Base-by-base conservation (phyloP, 2,113 vertebrate species). In the Eclectus roratus region DNA sequence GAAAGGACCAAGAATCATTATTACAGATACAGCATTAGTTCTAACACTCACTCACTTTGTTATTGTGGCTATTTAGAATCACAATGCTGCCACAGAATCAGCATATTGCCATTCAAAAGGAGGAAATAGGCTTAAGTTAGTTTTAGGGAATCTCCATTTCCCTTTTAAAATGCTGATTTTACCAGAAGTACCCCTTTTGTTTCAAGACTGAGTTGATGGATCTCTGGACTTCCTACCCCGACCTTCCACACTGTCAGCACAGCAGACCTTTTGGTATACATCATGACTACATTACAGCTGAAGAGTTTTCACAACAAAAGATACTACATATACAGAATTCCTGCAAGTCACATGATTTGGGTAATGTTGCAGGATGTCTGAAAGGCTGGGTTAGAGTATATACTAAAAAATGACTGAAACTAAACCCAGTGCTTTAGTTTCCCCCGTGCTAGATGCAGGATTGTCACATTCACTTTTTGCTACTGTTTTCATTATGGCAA, bases 161-260 rank as follows among this genome's bases (percentile, higher is more conserved):
- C 47, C 60, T 66, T 92, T 92, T 91, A 80, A 92, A 70, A 94
- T 77, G 76, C 76, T 73, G 41, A 86, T 92, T 93, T 85, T 83
- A 83, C 85, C 10, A 29, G 60, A 25, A 89, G 3, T 23, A 52
- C 7, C 13, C 83, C 76, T 73, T 69, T 77, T 91, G 35, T 69
- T 49, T 80, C 60, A 63, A 33, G 24, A 53, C 31, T 44, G 53
- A 88, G 53, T 16, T 66, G 43, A 37, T 16, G 43, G 12, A 64
- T 63, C 64, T 44, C 44, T 37, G 41, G 25, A 39, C 24, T 80
- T 78, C n/a, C 64, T 56, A 73, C 24, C 37, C 47, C 8, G 71
- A 82, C 85, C 43, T 52, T 56, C 33, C 63, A 39, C 2, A 4
- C 13, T 33, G 64, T 17, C 68, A 80, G 33, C 5, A 14, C 2